phyloP scores from a whole-genome alignment of 2,797 vertebrate genomes.

The Martes flavigula region DNA sequence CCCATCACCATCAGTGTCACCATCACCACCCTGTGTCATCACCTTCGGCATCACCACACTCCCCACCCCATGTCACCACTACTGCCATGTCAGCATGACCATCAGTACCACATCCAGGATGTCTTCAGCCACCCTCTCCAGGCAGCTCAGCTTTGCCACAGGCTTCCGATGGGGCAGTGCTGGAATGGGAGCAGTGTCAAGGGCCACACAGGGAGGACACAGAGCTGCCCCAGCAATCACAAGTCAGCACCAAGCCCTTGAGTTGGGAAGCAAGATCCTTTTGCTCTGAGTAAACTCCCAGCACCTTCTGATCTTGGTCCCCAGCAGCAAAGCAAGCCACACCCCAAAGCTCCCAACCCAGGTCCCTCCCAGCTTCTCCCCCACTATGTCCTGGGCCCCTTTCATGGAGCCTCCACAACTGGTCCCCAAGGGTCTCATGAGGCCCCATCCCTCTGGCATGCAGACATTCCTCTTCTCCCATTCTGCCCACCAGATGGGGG shows the following conservation, averaged over 20 bases:
- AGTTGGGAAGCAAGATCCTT: background rate
- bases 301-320: background rate
- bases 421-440: background rate
- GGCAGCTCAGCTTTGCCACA: background rate
- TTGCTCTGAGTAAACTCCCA: background rate
- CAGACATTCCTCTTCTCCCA: background rate
- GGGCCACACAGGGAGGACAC: accelerated
- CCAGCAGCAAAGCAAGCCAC: background rate
- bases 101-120: background rate
- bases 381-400: background rate
- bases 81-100: background rate
- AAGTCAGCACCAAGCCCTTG: background rate
- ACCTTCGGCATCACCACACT: background rate
- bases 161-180: background rate
- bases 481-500: background rate
- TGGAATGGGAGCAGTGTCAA: background rate
- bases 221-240: background rate
- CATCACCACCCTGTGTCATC: background rate
- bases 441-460: background rate
- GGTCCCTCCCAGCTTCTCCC: background rate
- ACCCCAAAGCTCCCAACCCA: background rate
- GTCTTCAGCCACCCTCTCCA: background rate
- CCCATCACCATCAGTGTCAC: background rate
- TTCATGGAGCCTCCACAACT: background rate
- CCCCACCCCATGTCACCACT: background rate